Base-by-base conservation (phyloP, 2,113 vertebrate genomes). In the Uropsilus gracilis region DNA sequence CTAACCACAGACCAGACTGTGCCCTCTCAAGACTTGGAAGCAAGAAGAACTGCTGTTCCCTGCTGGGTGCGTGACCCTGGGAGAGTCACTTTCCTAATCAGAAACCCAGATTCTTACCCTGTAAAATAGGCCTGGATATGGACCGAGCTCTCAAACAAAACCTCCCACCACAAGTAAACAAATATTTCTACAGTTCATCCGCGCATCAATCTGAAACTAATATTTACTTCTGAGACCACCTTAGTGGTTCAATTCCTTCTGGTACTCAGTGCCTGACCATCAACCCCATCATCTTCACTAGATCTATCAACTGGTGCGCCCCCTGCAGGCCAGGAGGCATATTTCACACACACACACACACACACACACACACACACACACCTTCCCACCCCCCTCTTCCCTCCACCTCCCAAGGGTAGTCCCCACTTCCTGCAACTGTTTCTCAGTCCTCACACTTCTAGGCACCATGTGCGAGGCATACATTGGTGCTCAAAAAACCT, bases 231-330 rank as follows among this genome's bases (percentile, higher is more conserved):
- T 32, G 39, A 44, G 48, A n/a, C 14, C 0, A 26, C 46, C 66
- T 26, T 14, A 5, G 34, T 1, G 80, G 20, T 9, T 55, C 50
- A 0, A 0, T 26, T 16, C 8, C 26, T 7, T 16, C 37, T 26
- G 71, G 39, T 16, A 9, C 3, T 55, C 42, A 3, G 4, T 0
- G 12, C 24, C 0, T 5, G 48, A 4, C 42, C 20, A 1, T 17
- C 9, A 0, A n/a, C n/a, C 6, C 44, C 42, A 13, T 11, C 28
- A 12, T 22, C 69, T 68, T 71, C 48, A 69, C 80, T 11, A 6
- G 42, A 18, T 12, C 8, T 30, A 12, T 6, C 34, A 44, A n/a
- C 28, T 3, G 16, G 46, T 5, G 63, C 4, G 0, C 18, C 83
- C 76, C 50, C 69, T 73, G 55, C 48, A 68, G 78, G 71, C 30